Percentiles rank a stretch among this genome's conserved stretches.
Conservation (phyloP, 2,888 invertebrate species). For the Heteromyza rotundicornis region DNA sequence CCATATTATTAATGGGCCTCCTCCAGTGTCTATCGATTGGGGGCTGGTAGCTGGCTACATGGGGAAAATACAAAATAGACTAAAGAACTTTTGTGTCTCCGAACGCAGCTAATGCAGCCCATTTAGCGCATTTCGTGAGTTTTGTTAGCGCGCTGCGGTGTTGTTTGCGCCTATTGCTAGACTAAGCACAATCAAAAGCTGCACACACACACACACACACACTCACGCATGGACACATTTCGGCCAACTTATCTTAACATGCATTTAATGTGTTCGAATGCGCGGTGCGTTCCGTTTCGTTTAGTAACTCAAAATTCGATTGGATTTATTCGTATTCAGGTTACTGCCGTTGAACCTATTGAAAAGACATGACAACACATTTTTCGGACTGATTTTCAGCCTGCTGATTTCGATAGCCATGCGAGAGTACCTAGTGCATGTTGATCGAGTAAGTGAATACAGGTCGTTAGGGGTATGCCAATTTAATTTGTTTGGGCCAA, state of each 20-base stretch:
- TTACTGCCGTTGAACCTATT: not conserved
- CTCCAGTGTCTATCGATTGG: too few relatives aligned
- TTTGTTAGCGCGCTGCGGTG: not conserved
- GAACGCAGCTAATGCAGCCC: not conserved
- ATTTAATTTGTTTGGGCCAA: not conserved
- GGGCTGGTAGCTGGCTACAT: too few relatives aligned
- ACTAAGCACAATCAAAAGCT: not conserved
- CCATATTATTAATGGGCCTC: constrained; percentile 3
- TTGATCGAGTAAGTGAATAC: too few relatives aligned
- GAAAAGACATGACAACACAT: not conserved
- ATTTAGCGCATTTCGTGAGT: constrained; percentile 1
- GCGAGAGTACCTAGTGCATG: too few relatives aligned
- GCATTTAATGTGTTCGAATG: not conserved
- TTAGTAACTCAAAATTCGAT: not conserved
- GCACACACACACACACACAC: not conserved
- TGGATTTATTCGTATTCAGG: not conserved
- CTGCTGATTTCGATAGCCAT: too few relatives aligned
- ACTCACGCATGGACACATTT: not conserved
- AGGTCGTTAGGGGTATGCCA: constrained; percentile 2
- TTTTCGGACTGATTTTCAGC: not conserved
- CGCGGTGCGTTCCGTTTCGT: too few relatives aligned
- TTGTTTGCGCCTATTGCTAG: not conserved
- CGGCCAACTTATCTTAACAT: not conserved
- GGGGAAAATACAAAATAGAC: too few relatives aligned
- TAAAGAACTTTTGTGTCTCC: not conserved